These are phyloP conservation scores for Eretmocerus hayati DNA, from an alignment of 2,888 invertebrate species.

Conservation along the genomic window DNA sequence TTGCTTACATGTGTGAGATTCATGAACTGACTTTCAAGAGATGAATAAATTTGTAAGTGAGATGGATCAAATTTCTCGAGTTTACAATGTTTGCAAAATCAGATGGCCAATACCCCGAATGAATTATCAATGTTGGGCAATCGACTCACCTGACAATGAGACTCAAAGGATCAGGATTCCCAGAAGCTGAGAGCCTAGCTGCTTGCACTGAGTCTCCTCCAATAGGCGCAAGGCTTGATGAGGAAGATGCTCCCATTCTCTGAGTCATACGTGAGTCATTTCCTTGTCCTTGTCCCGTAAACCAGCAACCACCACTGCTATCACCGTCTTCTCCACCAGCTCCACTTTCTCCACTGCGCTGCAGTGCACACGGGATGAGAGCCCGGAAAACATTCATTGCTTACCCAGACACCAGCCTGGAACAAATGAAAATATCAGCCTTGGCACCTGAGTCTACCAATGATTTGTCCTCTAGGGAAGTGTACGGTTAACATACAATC, in stretches of 20 bases:
- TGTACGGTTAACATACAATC: too few species aligned
- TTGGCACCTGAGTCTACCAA: neutral
- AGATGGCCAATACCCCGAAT: too few species aligned
- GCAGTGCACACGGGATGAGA: slow-evolving; percentile 55
- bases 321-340: slow-evolving; percentile 29
- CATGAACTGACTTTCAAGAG: slow-evolving; percentile 21
- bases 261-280: slow-evolving; percentile 44
- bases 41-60: neutral
- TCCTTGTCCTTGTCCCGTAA: slow-evolving; percentile 38
- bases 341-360: slow-evolving; percentile 48
- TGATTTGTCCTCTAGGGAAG: too few species aligned
- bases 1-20: slow-evolving; percentile 29
- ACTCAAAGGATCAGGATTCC: slow-evolving; percentile 42
- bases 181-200: slow-evolving; percentile 44
- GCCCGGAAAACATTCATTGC: slow-evolving; percentile 56
- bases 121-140: too few species aligned
- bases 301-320: slow-evolving; percentile 39
- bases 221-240: slow-evolving; percentile 44
- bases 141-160: slow-evolving; percentile 39
- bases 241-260: slow-evolving; percentile 47
- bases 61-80: neutral
- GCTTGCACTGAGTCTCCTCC: slow-evolving; percentile 45
- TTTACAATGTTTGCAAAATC: neutral
- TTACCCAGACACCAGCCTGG: slow-evolving; percentile 54
- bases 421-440: slow-evolving; percentile 17